phyloP scores from a whole-genome alignment of 2,797 vertebrate genomes.

The Argyrosomus regius region DNA sequence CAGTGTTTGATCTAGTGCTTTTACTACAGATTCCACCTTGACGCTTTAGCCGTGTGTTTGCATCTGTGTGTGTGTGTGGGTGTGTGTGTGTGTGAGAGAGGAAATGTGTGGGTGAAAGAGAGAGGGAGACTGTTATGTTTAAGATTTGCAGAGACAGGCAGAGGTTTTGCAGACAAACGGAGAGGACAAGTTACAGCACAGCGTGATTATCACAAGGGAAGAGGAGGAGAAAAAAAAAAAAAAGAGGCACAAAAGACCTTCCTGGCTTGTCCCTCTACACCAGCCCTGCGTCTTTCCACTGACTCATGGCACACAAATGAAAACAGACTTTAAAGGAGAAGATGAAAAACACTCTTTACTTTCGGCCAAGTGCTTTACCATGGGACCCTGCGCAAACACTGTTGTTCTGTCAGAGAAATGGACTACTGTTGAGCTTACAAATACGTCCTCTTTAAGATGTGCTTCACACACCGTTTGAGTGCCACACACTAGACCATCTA shows the following conservation, averaged over 20 bases:
- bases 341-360: conserved; percentile 74
- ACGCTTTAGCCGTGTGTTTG: conserved; percentile 1
- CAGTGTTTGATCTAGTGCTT: conserved; percentile 60
- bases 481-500: conserved; percentile 11
- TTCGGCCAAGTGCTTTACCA: conserved; percentile 70
- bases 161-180: conserved; percentile 70
- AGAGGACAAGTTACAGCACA: conserved; percentile 78
- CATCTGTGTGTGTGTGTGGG: not conserved
- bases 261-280: conserved; percentile 64
- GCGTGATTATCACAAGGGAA: conserved; percentile 72
- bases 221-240: conserved; percentile 17
- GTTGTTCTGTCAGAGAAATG: conserved; percentile 59
- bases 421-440: conserved; percentile 65
- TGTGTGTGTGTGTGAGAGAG: not conserved
- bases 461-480: conserved; percentile 29
- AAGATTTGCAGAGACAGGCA: conserved; percentile 72
- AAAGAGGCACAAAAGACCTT: conserved; percentile 67
- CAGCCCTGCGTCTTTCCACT: conserved; percentile 72
- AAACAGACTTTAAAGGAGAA: conserved; percentile 77
- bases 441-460: conserved; percentile 48
- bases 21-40: conserved; percentile 49
- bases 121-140: conserved; percentile 58
- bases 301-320: conserved; percentile 78
- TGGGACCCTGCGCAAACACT: conserved; percentile 62
- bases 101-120: conserved; percentile 14